Evolutionary conservation across 2,888 invertebrate genomes (phyloP).

Genomic region (Plagodis pulveraria): DNA sequence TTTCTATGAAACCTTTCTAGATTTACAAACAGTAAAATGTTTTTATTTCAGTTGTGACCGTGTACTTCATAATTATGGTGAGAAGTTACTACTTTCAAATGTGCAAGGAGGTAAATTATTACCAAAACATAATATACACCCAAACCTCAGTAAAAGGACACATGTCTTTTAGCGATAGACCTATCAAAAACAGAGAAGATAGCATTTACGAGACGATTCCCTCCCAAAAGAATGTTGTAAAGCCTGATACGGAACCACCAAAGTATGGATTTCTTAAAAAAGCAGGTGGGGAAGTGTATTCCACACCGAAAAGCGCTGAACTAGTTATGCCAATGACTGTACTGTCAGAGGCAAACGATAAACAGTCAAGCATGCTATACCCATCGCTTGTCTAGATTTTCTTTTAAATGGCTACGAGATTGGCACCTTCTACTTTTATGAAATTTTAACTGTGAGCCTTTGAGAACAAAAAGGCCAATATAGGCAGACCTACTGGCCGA

Average conservation of each 20-base stretch:
- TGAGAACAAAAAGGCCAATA: too few species aligned
- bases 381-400: background rate
- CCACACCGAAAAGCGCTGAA: background rate
- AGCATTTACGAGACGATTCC: background rate
- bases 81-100: conserved; percentile 17
- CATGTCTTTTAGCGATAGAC: background rate
- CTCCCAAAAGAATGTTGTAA: too few species aligned
- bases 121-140: conserved; percentile 6
- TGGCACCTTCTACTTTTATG: too few species aligned
- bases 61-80: conserved; percentile 13
- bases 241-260: background rate
- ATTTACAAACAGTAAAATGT: background rate
- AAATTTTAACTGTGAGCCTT: too few species aligned
- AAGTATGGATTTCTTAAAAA: background rate
- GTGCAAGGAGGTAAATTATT: conserved; percentile 13
- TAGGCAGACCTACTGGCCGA: too few species aligned
- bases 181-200: background rate
- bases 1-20: too few species aligned
- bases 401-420: too few species aligned
- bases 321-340: background rate
- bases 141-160: background rate
- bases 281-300: conserved; percentile 2
- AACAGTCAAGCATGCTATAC: conserved; percentile 1
- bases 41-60: conserved; percentile 6
- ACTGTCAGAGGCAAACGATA: background rate